Percentiles rank a stretch among this genome's conserved stretches.
phyloP scores from a whole-genome alignment of 2,797 vertebrate genomes.

The Amniataba percoides region DNA sequence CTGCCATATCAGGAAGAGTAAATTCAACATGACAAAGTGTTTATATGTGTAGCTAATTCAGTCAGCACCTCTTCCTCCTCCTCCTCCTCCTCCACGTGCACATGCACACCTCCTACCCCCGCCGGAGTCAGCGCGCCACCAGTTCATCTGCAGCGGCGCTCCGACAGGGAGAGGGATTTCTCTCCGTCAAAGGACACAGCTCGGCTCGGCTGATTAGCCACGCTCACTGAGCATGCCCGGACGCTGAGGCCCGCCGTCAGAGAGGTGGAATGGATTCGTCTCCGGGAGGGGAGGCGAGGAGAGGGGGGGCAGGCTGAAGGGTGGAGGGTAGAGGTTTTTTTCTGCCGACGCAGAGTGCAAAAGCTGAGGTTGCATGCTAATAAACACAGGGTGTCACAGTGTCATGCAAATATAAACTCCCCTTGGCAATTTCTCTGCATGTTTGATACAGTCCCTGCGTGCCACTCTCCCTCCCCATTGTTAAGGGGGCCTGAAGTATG shows the following conservation, averaged over 20 bases:
- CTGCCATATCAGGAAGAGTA: conserved; percentile 65
- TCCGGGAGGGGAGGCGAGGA: conserved; percentile 59
- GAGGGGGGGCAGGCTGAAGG: conserved; percentile 22
- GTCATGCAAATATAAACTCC: conserved; percentile 80
- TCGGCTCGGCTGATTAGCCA: conserved; percentile 83
- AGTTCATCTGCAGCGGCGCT: conserved; percentile 84
- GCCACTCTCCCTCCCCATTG: conserved; percentile 31
- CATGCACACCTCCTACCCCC: conserved; percentile 28
- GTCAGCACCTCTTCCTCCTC: conserved; percentile 57
- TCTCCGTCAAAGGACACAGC: conserved; percentile 78
- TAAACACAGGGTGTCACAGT: conserved; percentile 80
- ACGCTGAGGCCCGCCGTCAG: conserved; percentile 55
- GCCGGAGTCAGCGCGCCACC: conserved; percentile 74
- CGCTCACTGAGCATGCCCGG: conserved; percentile 70
- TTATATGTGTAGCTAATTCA: conserved; percentile 85
- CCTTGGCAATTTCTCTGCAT: conserved; percentile 59
- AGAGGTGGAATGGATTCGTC: conserved; percentile 74
- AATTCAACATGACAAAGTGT: conserved; percentile 77
- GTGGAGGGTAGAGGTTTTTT: conserved; percentile 5
- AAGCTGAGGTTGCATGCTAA: conserved; percentile 79
- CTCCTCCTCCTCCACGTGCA: not conserved
- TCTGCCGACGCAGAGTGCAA: conserved; percentile 55
- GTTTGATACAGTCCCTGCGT: conserved; percentile 57
- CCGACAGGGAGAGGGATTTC: conserved; percentile 68
- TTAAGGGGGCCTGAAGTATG: conserved; percentile 43